A percentile compares a stretch with the other conserved stretches of the same genome.
These are phyloP conservation scores for Pipistrellus pipistrellus DNA, from an alignment of 2,797 vertebrate genomes.

Conservation along the genomic window DNA sequence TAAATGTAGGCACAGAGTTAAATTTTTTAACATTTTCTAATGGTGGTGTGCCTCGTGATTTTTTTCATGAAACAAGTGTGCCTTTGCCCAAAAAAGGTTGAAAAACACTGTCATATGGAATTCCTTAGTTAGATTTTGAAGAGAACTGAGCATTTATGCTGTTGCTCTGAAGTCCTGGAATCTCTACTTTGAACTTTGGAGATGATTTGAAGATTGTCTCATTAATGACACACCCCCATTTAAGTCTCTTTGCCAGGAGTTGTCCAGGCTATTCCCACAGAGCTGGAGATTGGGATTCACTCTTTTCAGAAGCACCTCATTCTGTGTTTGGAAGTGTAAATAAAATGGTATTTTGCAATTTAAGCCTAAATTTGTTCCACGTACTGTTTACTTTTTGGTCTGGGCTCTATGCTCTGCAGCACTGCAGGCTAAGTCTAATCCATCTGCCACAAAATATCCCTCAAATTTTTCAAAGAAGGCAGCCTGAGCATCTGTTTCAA, in stretches of 20 bases:
- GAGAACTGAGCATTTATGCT: background rate
- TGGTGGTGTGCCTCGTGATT: no score
- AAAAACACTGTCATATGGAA: no score
- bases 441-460: background rate
- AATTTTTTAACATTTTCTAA: no score
- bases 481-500: background rate
- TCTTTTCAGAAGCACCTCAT: background rate
- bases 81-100: no score
- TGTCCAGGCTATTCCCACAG: background rate
- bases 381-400: background rate
- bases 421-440: background rate
- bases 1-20: no score
- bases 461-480: background rate
- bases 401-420: background rate
- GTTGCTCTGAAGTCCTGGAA: background rate
- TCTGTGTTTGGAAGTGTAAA: background rate
- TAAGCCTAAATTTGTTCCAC: background rate
- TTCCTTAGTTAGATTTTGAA: background rate
- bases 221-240: background rate
- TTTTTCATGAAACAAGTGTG: no score
- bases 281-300: background rate
- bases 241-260: background rate
- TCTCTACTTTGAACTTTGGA: background rate
- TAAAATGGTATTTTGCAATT: slow-evolving; percentile 44
- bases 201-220: background rate